Evolutionary conservation across 2,113 vertebrate species (phyloP), one percentile per base, ranked within the genome.

Genomic region (Callipepla squamata): DNA sequence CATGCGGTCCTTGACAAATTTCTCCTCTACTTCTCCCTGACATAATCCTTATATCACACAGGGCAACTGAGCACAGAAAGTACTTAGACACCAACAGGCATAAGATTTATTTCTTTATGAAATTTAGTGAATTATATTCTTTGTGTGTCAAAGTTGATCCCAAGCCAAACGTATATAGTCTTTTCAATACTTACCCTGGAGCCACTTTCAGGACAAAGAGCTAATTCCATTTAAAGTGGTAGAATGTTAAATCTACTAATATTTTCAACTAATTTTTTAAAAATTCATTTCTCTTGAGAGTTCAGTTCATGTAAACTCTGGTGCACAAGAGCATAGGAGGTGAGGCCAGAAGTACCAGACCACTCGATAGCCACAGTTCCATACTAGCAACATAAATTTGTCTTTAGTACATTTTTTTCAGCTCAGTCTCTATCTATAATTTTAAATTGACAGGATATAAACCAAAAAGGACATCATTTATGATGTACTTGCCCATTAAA

Each of bases 361-460:
- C 13, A 28, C 16, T 85, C 1, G 0, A 61, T 7, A 5, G 36
- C 18, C 26, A 67, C 2, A 1, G 22, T 45, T 87, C 45, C 59
- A 11, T 25, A 18, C 18, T 44, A 50, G 9, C 13, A 80, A 28
- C 44, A 48, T 16, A 50, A 61, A 79, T 25, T 40, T 23, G 0
- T 16, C 80, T 81, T 83, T 59, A 53, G 28, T 65, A 23, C 23
- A 36, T 32, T 91, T 93, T 28, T 55, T 96, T 83, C 13, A 87
- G 32, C 1, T 74, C 4, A 28, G 1, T 48, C 44, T 87, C 14
- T 62, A 14, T 77, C 0, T 55, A 4, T 47, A 36, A 40, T 14
- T 80, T 78, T 51, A 74, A 63, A 76, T 78, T 74, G 7, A 22
- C 28, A 47, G 36, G 15, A 3, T 53, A 23, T 42, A 87, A 92